Conservation (phyloP, 2,888 invertebrate genomes). For the Stomorhina lunata region DNA sequence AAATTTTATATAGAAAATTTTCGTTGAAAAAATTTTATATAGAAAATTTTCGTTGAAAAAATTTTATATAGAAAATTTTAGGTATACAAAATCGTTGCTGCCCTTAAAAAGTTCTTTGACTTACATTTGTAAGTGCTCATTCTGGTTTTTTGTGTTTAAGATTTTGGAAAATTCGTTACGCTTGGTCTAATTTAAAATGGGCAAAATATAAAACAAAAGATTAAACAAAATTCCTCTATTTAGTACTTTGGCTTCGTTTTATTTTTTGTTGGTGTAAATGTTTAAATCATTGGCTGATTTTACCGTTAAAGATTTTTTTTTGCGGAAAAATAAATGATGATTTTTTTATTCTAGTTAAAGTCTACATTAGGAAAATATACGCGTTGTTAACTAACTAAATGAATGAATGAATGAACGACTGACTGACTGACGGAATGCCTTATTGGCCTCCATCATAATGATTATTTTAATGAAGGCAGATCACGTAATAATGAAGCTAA, state of each 20-base stretch:
- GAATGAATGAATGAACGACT: no score
- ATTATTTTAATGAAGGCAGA: conserved; percentile 13
- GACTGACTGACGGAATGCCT: no score
- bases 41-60: no score
- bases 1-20: no score
- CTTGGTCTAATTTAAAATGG: conserved; percentile 19
- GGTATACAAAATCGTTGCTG: no score
- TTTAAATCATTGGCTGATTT: conserved; percentile 38
- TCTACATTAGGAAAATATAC: conserved; percentile 16
- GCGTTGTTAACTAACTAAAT: not conserved
- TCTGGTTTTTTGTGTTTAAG: not conserved
- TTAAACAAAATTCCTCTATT: not conserved
- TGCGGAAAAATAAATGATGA: not conserved
- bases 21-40: no score
- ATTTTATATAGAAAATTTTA: not conserved
- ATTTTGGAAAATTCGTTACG: conserved; percentile 4
- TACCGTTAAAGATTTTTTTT: not conserved
- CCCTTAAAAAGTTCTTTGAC: not conserved
- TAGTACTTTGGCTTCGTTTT: not conserved
- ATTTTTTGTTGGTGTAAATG: not conserved
- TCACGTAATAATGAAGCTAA: conserved; percentile 10
- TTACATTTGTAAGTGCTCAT: not conserved
- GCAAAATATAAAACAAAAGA: conserved; percentile 14
- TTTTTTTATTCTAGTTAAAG: not conserved
- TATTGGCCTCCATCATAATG: conserved; percentile 34